These are phyloP conservation scores for pig (Sus scrofa) DNA, from an alignment of 2,113 vertebrate genomes.

Conservation along the genomic window DNA sequence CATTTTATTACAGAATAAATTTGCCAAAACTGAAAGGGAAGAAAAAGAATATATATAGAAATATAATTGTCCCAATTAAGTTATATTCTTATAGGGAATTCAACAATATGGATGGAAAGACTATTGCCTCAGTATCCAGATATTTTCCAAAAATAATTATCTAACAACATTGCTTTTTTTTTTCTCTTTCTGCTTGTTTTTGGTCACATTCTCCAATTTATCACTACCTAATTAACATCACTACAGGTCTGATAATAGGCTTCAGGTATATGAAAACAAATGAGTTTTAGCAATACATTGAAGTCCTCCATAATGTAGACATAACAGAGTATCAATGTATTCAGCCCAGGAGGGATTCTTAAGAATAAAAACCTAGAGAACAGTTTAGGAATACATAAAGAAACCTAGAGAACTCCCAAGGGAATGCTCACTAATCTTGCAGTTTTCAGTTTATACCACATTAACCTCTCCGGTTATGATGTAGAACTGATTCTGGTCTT, in stretches of 20 bases:
- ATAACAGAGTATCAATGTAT: neutral
- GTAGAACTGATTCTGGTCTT: neutral
- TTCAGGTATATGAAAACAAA: neutral
- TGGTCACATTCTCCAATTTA: neutral
- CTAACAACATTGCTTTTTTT: neutral
- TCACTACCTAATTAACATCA: neutral
- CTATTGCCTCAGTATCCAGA: neutral
- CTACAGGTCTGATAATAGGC: neutral
- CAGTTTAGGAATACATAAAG: neutral
- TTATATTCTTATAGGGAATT: conserved; percentile 16
- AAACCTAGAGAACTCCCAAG: neutral
- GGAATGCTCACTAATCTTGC: neutral
- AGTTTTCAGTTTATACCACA: neutral
- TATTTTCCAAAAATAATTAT: neutral
- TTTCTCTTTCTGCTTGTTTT: conserved; percentile 8
- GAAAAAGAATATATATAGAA: neutral
- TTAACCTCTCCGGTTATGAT: neutral
- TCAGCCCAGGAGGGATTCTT: neutral
- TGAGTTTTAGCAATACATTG: neutral
- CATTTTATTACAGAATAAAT: neutral
- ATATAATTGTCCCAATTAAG: neutral
- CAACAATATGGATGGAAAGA: neutral
- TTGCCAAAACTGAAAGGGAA: neutral
- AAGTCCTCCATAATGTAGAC: neutral
- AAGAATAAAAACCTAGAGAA: neutral